Evolutionary conservation across 2,888 invertebrate species (phyloP).

Genomic region (Macrosoma leucophasiata): DNA sequence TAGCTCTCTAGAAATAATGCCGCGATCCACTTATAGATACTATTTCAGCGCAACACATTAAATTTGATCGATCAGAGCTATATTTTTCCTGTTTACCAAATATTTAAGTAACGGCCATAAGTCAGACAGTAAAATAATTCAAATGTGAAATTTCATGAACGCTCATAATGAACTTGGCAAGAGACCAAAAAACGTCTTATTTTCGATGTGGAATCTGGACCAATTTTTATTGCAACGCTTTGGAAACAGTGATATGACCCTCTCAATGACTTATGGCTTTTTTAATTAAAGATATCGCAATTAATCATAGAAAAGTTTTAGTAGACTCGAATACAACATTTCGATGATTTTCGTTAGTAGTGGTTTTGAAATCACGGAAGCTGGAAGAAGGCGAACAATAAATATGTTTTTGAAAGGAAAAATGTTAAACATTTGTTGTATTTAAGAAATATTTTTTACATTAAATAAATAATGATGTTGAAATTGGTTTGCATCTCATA

Average conservation of each 20-base stretch:
- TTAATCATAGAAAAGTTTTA: too few species aligned
- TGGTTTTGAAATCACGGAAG: too few species aligned
- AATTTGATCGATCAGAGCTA: conserved; percentile 73
- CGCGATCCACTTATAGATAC: conserved; percentile 60
- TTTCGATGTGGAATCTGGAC: conserved; percentile 75
- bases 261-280: conserved; percentile 56
- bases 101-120: conserved; percentile 76
- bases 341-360: too few species aligned
- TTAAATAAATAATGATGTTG: too few species aligned
- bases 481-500: too few species aligned
- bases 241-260: conserved; percentile 62
- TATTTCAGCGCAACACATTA: conserved; percentile 65
- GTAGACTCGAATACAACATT: too few species aligned
- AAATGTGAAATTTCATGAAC: conserved; percentile 77
- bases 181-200: conserved; percentile 75
- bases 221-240: conserved; percentile 73
- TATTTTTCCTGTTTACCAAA: conserved; percentile 76
- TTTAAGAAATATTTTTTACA: too few species aligned
- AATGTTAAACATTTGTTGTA: too few species aligned
- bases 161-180: conserved; percentile 76
- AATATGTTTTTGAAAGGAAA: too few species aligned
- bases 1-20: conserved; percentile 33
- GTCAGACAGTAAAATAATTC: conserved; percentile 76
- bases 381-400: too few species aligned
- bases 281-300: too few species aligned